Conservation (phyloP, 1,140 invertebrate genomes). For the Drosophila bocki region DNA sequence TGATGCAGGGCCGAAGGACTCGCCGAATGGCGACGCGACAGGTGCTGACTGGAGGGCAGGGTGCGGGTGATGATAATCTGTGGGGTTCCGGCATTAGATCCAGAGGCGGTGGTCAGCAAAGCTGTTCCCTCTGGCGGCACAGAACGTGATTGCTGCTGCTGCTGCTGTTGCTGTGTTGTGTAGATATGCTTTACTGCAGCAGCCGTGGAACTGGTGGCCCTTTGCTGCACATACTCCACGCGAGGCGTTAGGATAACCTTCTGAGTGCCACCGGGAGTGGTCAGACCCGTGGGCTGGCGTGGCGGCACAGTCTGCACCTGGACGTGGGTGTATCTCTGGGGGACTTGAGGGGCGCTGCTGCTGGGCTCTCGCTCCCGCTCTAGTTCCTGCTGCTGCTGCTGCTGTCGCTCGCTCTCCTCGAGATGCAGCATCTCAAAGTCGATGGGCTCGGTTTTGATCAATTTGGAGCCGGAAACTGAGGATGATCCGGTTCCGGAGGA, state of each 20-base stretch:
- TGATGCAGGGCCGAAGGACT: constrained; percentile 70
- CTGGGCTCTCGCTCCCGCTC: constrained; percentile 14
- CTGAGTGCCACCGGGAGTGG: constrained; percentile 68
- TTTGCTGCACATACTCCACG: constrained; percentile 73
- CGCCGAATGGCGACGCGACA: constrained; percentile 73
- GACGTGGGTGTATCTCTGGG: constrained; percentile 73
- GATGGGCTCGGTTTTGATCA: constrained; percentile 78
- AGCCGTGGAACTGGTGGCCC: constrained; percentile 39
- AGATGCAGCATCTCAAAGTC: constrained; percentile 80
- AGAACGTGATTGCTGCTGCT: constrained; percentile 43
- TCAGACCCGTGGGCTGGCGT: constrained; percentile 67
- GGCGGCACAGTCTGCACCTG: constrained; percentile 79
- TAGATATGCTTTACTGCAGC: constrained; percentile 61
- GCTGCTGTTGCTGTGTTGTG: constrained; percentile 10
- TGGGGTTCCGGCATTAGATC: constrained; percentile 33
- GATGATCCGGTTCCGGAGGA: constrained; percentile 3
- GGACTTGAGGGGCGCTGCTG: constrained; percentile 9
- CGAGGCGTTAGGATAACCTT: constrained; percentile 81
- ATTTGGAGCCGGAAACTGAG: constrained; percentile 29
- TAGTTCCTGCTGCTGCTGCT: constrained; percentile 13
- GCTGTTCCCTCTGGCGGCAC: constrained; percentile 20
- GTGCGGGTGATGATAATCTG: constrained; percentile 79
- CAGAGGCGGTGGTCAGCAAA: constrained; percentile 39
- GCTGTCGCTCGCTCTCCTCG: constrained; percentile 59
- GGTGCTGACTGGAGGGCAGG: constrained; percentile 59